Conservation (phyloP, 1,140 invertebrate species). For the Caenorhabditis brenneri region DNA sequence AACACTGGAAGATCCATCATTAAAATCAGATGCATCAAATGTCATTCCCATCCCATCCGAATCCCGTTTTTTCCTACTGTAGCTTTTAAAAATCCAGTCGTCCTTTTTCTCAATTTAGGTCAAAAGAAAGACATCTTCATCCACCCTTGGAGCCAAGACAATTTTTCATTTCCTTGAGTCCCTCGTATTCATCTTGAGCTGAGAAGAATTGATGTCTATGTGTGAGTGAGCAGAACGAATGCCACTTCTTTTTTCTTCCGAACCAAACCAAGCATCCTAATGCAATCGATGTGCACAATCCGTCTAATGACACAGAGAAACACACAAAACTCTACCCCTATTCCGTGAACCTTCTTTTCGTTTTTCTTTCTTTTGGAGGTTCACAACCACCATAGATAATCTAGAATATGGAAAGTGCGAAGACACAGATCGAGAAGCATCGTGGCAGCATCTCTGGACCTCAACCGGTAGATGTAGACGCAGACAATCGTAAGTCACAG, state of each 20-base stretch:
- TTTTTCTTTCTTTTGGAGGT: slow-evolving; percentile 11
- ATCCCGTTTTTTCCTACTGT: not conserved
- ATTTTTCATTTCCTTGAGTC: not conserved
- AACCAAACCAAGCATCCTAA: not conserved
- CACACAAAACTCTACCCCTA: not conserved
- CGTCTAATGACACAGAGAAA: slow-evolving; percentile 9
- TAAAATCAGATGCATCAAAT: too few species aligned
- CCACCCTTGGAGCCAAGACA: not conserved
- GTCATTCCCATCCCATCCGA: not conserved
- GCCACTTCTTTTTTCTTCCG: not conserved
- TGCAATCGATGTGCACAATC: slow-evolving; percentile 30
- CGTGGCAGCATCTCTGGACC: not conserved
- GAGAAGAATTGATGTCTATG: not conserved
- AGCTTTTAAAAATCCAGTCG: not conserved
- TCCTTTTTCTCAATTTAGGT: not conserved
- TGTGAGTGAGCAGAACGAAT: not conserved
- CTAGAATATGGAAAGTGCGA: slow-evolving; percentile 33
- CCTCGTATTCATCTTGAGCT: not conserved
- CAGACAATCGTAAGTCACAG: slow-evolving; percentile 40
- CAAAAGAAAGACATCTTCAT: not conserved
- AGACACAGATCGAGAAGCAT: slow-evolving; percentile 41
- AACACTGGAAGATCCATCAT: too few species aligned
- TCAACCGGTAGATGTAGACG: slow-evolving; percentile 32
- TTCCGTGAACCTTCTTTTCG: not conserved
- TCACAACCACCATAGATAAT: slow-evolving; percentile 1